Evolutionary conservation across 2,113 vertebrate genomes (phyloP).

Genomic region (Muscicapa adusta): DNA sequence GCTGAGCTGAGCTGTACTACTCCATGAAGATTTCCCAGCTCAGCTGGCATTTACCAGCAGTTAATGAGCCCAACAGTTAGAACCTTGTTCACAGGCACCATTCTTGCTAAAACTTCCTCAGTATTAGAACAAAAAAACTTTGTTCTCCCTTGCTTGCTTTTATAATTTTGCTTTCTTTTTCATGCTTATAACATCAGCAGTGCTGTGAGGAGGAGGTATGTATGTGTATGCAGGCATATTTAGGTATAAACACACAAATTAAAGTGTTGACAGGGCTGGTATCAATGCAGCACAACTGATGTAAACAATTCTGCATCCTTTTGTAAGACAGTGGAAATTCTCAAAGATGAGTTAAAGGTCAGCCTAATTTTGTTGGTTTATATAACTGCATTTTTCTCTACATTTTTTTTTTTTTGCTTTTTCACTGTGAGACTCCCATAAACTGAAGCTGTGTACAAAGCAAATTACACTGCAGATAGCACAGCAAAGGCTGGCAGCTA

Average conservation of each 20-base stretch:
- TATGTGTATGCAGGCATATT: neutral
- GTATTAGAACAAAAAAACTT: neutral
- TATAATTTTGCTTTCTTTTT: neutral
- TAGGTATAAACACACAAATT: neutral
- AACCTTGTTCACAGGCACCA: neutral
- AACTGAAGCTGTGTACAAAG: neutral
- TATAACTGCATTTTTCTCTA: neutral
- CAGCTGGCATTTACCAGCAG: neutral
- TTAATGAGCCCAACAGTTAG: neutral
- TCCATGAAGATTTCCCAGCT: neutral
- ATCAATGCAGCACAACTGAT: neutral
- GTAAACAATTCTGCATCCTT: neutral
- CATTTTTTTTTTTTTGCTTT: neutral
- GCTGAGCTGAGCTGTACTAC: neutral
- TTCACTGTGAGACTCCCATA: neutral
- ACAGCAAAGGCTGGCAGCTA: neutral
- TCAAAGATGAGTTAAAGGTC: neutral
- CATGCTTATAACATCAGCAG: neutral
- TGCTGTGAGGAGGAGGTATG: neutral
- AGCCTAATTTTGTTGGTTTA: neutral
- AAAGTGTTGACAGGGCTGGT: neutral
- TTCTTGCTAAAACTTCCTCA: neutral
- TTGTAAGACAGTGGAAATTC: neutral
- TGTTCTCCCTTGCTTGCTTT: neutral
- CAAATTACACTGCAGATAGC: neutral